These are phyloP conservation scores for Hypomesus transpacificus DNA, from an alignment of 2,113 vertebrate species.

Conservation along the genomic window DNA sequence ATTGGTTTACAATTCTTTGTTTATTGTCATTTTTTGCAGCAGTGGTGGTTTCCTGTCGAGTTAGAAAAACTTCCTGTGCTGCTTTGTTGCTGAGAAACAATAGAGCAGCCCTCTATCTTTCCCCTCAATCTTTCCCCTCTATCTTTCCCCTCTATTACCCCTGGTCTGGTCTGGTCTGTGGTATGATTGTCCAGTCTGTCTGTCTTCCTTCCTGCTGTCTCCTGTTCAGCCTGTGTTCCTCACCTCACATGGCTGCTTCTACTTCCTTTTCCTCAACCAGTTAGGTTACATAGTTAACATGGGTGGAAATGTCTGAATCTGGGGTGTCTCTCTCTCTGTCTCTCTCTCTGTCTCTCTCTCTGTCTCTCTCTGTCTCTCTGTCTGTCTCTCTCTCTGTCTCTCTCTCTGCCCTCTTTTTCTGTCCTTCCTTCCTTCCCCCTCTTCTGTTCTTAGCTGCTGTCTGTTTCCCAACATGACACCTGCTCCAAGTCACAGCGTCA, in stretches of 20 bases:
- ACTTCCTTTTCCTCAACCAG: background rate
- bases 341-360: background rate
- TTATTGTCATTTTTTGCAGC: no score
- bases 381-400: background rate
- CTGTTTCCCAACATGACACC: background rate
- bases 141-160: no score
- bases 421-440: no score
- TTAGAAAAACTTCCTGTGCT: no score
- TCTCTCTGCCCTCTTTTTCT: background rate
- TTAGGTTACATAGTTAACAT: background rate
- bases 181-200: no score
- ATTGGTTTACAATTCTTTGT: no score
- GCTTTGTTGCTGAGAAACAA: no score
- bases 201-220: background rate
- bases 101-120: no score
- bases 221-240: background rate
- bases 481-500: background rate
- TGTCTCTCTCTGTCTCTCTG: background rate
- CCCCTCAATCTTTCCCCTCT: no score
- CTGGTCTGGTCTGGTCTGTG: no score
- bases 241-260: background rate
- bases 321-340: background rate
- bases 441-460: background rate
- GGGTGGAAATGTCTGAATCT: background rate
- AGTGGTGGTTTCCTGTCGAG: no score